Conservation (phyloP, 2,797 vertebrate species). For the Phalanger gymnotis region DNA sequence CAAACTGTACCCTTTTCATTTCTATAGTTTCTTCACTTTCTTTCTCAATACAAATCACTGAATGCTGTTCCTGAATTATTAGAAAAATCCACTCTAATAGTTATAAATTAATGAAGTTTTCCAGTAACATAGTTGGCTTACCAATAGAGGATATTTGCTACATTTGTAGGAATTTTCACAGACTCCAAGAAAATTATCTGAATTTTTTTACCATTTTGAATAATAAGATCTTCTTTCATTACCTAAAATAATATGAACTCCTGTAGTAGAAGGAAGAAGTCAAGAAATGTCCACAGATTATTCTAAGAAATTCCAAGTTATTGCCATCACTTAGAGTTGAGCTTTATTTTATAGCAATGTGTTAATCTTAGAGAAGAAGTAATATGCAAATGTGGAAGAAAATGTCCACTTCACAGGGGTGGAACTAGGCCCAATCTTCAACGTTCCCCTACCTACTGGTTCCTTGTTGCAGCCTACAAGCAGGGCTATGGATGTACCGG, state of each 20-base stretch:
- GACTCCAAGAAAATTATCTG: neutral
- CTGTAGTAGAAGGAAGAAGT: neutral
- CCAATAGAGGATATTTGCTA: neutral
- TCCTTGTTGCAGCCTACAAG: neutral
- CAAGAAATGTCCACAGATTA: neutral
- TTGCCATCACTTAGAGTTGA: neutral
- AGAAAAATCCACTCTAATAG: constrained; percentile 30
- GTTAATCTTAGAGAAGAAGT: neutral
- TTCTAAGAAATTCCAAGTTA: neutral
- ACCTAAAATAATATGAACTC: neutral
- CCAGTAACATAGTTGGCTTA: neutral
- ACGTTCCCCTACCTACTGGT: neutral
- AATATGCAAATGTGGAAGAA: neutral
- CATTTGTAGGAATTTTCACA: neutral
- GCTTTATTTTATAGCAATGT: neutral
- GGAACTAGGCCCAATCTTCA: neutral
- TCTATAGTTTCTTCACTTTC: neutral
- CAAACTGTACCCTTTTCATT: neutral
- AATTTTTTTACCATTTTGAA: neutral
- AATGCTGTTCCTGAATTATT: constrained; percentile 31
- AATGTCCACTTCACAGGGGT: neutral
- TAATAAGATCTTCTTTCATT: neutral
- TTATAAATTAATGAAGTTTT: constrained; percentile 57
- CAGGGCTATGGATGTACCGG: neutral
- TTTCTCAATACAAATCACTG: neutral